phyloP scores from a whole-genome alignment of 1,140 invertebrate species.

The Mactra quadrangularis region DNA sequence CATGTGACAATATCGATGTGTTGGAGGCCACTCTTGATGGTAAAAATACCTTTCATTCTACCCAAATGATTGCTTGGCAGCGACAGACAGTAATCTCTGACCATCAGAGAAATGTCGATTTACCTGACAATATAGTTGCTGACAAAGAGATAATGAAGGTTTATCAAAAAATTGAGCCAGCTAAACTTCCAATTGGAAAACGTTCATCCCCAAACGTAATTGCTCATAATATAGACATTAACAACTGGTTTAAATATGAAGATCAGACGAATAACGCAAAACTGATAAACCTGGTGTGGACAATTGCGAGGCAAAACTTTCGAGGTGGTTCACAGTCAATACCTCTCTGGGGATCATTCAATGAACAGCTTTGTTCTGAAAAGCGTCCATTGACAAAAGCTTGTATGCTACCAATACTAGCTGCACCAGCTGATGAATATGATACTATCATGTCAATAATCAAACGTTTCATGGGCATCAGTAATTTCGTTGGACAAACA shows the following conservation, averaged over 20 bases:
- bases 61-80: slow-evolving; percentile 19
- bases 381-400: slow-evolving; percentile 5
- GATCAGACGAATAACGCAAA: background rate
- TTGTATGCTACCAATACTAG: slow-evolving; percentile 37
- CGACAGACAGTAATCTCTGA: background rate
- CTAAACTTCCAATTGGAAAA: slow-evolving; percentile 10
- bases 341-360: slow-evolving; percentile 9
- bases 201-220: background rate
- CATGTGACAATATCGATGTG: slow-evolving; percentile 57
- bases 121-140: no score
- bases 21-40: slow-evolving; percentile 44
- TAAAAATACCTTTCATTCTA: slow-evolving; percentile 33
- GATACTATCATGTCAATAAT: slow-evolving; percentile 29
- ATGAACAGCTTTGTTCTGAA: background rate
- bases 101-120: no score
- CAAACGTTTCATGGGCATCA: background rate
- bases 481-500: slow-evolving; percentile 15
- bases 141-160: background rate
- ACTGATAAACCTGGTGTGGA: background rate
- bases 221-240: no score
- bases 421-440: slow-evolving; percentile 43
- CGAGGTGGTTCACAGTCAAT: slow-evolving; percentile 8
- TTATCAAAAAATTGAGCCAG: slow-evolving; percentile 2
- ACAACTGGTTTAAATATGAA: background rate
- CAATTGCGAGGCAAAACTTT: background rate